Evolutionary conservation across 2,888 invertebrate genomes (phyloP).

Genomic region (Stenoptilia bipunctidactyla): DNA sequence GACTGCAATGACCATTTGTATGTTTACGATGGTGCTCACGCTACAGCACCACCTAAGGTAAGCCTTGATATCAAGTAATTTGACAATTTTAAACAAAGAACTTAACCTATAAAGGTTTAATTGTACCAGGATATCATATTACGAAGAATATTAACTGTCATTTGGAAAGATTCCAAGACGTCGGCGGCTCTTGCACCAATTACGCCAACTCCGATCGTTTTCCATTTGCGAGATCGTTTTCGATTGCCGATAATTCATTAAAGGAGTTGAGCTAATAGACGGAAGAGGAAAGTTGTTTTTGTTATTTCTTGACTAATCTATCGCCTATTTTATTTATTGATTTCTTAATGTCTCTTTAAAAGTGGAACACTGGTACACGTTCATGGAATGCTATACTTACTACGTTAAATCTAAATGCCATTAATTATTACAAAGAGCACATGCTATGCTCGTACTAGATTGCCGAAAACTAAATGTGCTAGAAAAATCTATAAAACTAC

Average conservation of each 20-base stretch:
- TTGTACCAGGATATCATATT: neutral
- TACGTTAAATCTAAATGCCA: no score
- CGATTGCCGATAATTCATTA: conserved; percentile 25
- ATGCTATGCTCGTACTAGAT: no score
- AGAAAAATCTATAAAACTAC: no score
- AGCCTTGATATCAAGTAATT: conserved; percentile 16
- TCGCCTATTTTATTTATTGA: no score
- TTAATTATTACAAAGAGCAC: no score
- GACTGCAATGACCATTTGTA: conserved; percentile 95
- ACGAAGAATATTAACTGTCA: conserved; percentile 25
- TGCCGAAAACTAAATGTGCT: no score
- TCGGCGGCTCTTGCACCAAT: conserved; percentile 26
- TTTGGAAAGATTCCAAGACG: conserved; percentile 39
- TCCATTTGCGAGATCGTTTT: conserved; percentile 13
- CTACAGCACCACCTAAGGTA: conserved; percentile 90
- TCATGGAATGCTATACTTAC: no score
- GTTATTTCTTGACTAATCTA: no score
- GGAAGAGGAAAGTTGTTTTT: conserved; percentile 18
- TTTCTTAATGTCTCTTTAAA: no score
- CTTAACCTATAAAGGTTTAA: no score
- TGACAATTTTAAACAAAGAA: no score
- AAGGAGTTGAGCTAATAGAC: conserved; percentile 18
- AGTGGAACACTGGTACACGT: no score
- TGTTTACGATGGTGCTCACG: conserved; percentile 93
- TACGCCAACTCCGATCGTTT: conserved; percentile 24